Conservation (phyloP, 2,888 invertebrate genomes). For the Apamea monoglypha region DNA sequence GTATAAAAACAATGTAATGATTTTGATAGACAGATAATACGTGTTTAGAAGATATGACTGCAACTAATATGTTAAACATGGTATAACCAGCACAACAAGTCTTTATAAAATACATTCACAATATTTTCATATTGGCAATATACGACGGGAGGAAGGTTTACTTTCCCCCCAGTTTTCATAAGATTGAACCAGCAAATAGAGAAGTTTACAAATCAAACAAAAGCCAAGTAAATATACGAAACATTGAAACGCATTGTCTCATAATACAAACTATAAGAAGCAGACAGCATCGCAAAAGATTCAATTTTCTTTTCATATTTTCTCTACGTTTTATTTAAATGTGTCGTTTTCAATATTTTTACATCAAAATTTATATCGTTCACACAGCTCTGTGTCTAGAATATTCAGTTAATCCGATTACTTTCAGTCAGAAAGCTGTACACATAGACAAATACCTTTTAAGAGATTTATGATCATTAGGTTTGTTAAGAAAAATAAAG, state of each 20-base stretch:
- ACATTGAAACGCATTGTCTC: constrained; percentile 58
- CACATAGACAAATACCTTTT: constrained; percentile 40
- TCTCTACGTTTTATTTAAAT: constrained; percentile 57
- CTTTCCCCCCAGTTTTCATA: constrained; percentile 35
- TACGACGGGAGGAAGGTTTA: constrained; percentile 25
- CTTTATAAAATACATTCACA: background rate
- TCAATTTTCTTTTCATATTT: constrained; percentile 67
- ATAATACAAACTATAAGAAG: constrained; percentile 53
- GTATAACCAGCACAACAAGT: background rate
- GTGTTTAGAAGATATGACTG: background rate
- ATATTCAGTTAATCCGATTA: constrained; percentile 55
- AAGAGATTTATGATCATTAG: constrained; percentile 59
- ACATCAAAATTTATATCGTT: constrained; percentile 43
- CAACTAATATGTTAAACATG: background rate
- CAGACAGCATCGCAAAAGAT: constrained; percentile 60
- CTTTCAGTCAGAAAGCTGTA: constrained; percentile 25
- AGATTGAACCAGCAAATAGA: constrained; percentile 54
- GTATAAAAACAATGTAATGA: background rate
- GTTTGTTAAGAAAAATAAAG: constrained; percentile 42
- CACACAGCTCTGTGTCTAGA: constrained; percentile 37
- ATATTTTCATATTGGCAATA: constrained; percentile 46
- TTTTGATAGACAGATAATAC: background rate
- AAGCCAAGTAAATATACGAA: constrained; percentile 54
- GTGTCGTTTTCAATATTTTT: constrained; percentile 40
- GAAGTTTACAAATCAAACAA: constrained; percentile 57